A percentile compares a stretch with the other conserved stretches of the same genome.
Conservation (phyloP, 2,888 invertebrate genomes). For the Sisyra nigra region DNA sequence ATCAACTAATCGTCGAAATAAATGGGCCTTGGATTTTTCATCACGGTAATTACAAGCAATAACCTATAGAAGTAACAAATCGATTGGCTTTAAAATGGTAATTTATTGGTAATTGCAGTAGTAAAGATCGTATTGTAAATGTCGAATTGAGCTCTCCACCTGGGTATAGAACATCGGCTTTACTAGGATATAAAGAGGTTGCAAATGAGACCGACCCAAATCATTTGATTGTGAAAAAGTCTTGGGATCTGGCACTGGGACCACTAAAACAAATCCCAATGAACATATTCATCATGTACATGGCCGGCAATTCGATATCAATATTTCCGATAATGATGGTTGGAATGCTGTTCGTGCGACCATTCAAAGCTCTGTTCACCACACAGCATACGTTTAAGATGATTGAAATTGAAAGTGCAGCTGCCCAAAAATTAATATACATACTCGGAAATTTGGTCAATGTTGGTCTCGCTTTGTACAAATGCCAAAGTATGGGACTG, state of each 20-base stretch:
- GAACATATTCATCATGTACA: constrained; percentile 99
- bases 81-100: too few species aligned
- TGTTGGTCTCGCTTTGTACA: constrained; percentile 82
- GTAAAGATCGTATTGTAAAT: constrained; percentile 20
- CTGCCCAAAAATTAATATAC: constrained; percentile 84
- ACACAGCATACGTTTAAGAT: constrained; percentile 83
- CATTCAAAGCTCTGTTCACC: constrained; percentile 87
- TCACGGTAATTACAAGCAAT: constrained; percentile 2
- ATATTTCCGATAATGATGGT: constrained; percentile 99
- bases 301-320: constrained; percentile 98
- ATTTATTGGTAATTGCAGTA: not conserved
- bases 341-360: constrained; percentile 94
- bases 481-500: constrained; percentile 95
- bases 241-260: constrained; percentile 92
- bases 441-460: constrained; percentile 87
- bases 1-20: constrained; percentile 4
- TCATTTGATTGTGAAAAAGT: constrained; percentile 78
- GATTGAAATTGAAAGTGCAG: constrained; percentile 82
- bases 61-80: not conserved
- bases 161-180: constrained; percentile 61
- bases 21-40: constrained; percentile 5
- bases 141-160: constrained; percentile 62
- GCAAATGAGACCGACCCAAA: constrained; percentile 70
- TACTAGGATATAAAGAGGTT: constrained; percentile 58
- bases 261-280: constrained; percentile 95